Percentiles rank a stretch among this genome's conserved stretches.
Conservation (phyloP, 2,113 vertebrate species). For the Chrysemys picta region DNA sequence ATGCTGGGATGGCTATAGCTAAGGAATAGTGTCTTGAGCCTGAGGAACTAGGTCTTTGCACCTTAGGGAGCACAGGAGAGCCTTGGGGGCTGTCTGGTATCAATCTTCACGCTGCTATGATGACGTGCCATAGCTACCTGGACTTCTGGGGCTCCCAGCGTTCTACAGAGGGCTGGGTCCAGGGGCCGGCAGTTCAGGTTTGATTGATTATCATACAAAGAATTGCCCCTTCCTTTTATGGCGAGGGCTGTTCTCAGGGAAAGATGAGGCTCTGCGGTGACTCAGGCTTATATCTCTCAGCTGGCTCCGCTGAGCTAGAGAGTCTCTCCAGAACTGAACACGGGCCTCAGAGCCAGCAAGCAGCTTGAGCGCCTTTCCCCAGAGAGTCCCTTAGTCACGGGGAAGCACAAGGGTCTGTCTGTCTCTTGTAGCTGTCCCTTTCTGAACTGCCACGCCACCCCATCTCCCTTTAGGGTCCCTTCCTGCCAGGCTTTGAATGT, state of each 20-base stretch:
- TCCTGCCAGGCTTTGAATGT: constrained; percentile 54
- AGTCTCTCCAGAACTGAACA: background rate
- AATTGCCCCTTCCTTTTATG: background rate
- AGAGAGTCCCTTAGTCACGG: background rate
- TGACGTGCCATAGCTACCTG: too few species aligned
- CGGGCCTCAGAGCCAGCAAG: background rate
- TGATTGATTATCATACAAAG: too few species aligned
- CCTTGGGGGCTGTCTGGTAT: too few species aligned
- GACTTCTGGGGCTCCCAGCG: too few species aligned
- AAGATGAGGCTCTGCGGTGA: background rate
- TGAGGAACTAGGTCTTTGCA: too few species aligned
- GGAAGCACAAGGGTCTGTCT: background rate
- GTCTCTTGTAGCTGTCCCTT: background rate
- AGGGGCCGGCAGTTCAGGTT: too few species aligned
- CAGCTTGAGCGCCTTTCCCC: background rate
- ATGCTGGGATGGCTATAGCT: too few species aligned
- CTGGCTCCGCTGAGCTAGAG: background rate
- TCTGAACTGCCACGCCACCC: background rate
- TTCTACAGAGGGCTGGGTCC: too few species aligned
- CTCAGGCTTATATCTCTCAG: background rate
- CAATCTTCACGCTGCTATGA: too few species aligned
- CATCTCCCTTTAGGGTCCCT: constrained; percentile 4
- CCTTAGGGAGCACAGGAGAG: too few species aligned
- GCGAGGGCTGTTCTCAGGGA: background rate
- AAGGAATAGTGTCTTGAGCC: too few species aligned